Base-by-base conservation (phyloP, 2,113 vertebrate species). In the Strix aluco region DNA sequence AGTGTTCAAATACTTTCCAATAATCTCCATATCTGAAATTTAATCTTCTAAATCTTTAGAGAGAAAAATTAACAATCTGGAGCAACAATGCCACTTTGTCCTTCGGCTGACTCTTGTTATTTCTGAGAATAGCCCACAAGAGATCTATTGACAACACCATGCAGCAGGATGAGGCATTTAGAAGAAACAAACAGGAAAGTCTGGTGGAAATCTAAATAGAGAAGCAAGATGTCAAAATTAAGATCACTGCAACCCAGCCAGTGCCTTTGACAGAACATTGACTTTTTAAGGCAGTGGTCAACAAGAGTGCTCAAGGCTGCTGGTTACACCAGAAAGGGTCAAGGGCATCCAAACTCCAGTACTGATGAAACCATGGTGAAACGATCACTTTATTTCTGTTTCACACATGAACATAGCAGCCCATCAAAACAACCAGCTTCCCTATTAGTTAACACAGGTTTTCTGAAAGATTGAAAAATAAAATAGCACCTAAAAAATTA, bases 11-110 rank as follows among this genome's bases (percentile, higher is more conserved):
- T 69, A 77, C 46, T 92, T 59, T 47, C 46, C 81, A 87, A 80
- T 79, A 88, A 93, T 65, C 55, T 81, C 51, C 34, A 27, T 38
- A 89, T 62, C 42, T 66, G 51, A 97, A 88, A 88, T 94, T 80
- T 84, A 77, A 54, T 81, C 59, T 91, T 92, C 47, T 87, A 84
- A 81, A 85, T 57, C 73, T 87, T 82, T 49, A 85, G 29, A 89
- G 81, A 69, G 27, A 85, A 90, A 85, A 82, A 91, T 16, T 55
- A 94, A 85, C 34, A 61, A 79, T 81, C 49, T 85, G 61, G 36
- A 91, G 69, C 55, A 92, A 59, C 2, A 23, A 75, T 4, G 21
- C 1, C 0, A 87, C 81, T 91, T 82, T 29, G 58, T 79, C 84
- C 49, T 83, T 57, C 69, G 44, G n/a, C 54, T 86, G 86, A 79